Percentiles rank a stretch among this genome's conserved stretches.
Evolutionary conservation across 2,888 invertebrate species (phyloP).

Genomic region (Lasioglossum figueresi): DNA sequence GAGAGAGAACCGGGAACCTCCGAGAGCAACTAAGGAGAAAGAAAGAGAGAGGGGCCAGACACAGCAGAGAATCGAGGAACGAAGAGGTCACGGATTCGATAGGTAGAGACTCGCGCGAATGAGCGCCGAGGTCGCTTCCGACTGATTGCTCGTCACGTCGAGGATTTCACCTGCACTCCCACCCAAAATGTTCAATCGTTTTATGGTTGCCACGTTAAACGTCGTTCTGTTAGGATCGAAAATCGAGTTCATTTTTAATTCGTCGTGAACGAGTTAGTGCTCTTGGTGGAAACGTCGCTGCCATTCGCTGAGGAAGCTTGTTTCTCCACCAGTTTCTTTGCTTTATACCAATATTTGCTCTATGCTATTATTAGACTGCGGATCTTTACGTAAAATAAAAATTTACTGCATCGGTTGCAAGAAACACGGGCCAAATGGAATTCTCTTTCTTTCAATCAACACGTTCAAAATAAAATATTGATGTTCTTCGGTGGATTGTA

Average conservation of each 20-base stretch:
- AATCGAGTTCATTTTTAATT: background rate
- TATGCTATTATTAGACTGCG: background rate
- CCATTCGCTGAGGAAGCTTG: background rate
- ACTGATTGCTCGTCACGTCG: slow-evolving; percentile 60
- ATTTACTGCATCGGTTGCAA: background rate
- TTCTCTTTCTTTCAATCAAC: background rate
- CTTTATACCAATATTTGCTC: background rate
- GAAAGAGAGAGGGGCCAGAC: slow-evolving; percentile 26
- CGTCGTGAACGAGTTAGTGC: background rate
- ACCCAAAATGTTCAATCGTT: background rate
- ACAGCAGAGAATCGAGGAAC: slow-evolving; percentile 36
- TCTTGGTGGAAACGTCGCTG: background rate
- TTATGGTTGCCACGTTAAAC: background rate
- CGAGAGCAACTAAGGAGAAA: slow-evolving; percentile 20
- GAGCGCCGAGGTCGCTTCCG: slow-evolving; percentile 81
- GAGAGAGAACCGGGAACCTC: slow-evolving; percentile 19
- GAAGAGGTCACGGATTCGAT: slow-evolving; percentile 44
- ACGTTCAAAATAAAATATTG: too few species aligned
- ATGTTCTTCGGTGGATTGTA: too few species aligned
- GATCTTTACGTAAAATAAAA: background rate
- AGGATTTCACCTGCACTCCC: slow-evolving; percentile 39
- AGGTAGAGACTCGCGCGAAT: slow-evolving; percentile 73
- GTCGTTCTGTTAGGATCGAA: background rate
- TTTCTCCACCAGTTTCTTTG: slow-evolving; percentile 1
- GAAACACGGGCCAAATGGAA: background rate